These are phyloP conservation scores for Pristionchus mayeri DNA, from an alignment of 2,888 invertebrate genomes.

Conservation along the genomic window DNA sequence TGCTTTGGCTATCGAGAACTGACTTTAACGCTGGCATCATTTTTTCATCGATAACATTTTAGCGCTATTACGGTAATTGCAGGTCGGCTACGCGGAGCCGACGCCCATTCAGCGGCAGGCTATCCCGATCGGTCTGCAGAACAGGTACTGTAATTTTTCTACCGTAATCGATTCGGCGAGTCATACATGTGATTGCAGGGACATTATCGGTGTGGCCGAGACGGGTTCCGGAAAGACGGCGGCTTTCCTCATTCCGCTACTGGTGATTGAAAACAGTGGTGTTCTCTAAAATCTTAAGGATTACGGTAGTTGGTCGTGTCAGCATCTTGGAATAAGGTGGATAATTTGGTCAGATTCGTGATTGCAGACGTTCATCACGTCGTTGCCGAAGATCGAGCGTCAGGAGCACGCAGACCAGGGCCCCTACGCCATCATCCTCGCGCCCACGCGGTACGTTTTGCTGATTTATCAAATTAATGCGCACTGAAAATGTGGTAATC, in stretches of 20 bases:
- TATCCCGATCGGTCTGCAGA: constrained; percentile 91
- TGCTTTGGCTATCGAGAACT: background rate
- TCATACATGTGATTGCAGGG: constrained; percentile 65
- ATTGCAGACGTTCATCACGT: constrained; percentile 89
- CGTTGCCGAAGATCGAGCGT: constrained; percentile 92
- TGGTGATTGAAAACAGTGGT: constrained; percentile 80
- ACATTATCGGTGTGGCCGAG: constrained; percentile 99
- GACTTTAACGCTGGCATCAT: background rate
- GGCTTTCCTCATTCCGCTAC: constrained; percentile 95
- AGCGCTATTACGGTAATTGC: background rate
- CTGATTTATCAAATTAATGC: too few species aligned
- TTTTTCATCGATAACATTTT: too few species aligned
- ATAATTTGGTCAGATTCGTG: background rate
- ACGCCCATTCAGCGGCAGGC: constrained; percentile 99
- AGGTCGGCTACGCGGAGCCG: constrained; percentile 83
- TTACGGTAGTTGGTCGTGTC: background rate
- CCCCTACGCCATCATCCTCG: constrained; percentile 98
- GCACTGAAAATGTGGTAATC: too few species aligned
- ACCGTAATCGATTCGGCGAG: background rate
- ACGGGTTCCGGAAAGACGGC: constrained; percentile 99
- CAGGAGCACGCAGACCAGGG: constrained; percentile 80
- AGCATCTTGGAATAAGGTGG: background rate
- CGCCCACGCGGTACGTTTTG: constrained; percentile 90
- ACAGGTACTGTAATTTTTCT: constrained; percentile 66
- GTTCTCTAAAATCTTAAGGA: background rate